Evolutionary conservation across 2,113 vertebrate genomes (phyloP).

Genomic region (Grallaria varia): DNA sequence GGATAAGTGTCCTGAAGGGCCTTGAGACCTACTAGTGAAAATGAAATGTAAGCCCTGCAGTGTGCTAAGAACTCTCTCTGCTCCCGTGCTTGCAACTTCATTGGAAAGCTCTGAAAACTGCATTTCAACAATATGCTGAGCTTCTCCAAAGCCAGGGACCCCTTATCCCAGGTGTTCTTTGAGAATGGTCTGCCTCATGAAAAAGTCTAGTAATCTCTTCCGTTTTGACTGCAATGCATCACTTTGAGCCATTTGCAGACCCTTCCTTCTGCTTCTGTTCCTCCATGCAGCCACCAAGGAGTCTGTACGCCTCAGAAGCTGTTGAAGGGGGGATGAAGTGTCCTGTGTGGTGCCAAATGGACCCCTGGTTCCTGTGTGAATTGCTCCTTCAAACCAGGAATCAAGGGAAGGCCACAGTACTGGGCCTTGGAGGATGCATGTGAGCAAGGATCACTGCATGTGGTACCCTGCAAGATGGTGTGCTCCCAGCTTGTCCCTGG

Average conservation of each 20-base stretch:
- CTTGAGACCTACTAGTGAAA: background rate
- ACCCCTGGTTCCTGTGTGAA: accelerated
- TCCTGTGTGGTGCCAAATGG: accelerated
- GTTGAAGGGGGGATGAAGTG: background rate
- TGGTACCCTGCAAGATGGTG: background rate
- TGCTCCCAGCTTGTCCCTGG: background rate
- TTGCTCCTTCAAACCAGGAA: background rate
- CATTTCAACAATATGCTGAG: accelerated
- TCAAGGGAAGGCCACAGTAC: background rate
- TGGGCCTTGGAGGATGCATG: background rate
- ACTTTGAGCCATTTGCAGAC: background rate
- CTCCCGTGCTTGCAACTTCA: background rate
- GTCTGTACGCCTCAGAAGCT: background rate
- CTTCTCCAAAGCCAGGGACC: background rate
- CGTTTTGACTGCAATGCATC: background rate
- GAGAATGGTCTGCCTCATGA: background rate
- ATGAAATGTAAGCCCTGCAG: accelerated
- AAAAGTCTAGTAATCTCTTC: background rate
- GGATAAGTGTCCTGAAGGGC: background rate
- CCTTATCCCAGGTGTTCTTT: background rate
- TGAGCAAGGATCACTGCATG: background rate
- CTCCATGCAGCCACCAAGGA: background rate
- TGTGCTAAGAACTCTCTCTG: background rate
- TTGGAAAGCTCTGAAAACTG: background rate
- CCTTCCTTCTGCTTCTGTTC: background rate